These are phyloP conservation scores for Bettongia penicillata DNA, from an alignment of 2,113 vertebrate genomes.

Conservation along the genomic window DNA sequence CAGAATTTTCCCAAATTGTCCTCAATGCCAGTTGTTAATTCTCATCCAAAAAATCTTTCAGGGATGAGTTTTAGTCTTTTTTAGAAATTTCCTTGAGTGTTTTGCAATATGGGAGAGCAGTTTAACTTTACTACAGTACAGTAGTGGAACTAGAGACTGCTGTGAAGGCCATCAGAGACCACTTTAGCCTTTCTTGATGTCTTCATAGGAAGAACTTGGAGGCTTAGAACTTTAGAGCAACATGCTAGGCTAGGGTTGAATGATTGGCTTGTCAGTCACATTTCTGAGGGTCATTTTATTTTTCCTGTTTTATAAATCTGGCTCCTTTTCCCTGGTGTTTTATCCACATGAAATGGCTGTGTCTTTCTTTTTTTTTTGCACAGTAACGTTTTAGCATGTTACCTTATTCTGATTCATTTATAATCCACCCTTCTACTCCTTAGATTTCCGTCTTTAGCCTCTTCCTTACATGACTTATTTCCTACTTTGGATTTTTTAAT, in stretches of 20 bases:
- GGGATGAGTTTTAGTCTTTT: slow-evolving; percentile 33
- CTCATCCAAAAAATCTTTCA: slow-evolving; percentile 32
- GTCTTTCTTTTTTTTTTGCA: not conserved
- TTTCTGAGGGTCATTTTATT: not conserved
- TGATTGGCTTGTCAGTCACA: not conserved
- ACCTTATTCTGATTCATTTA: slow-evolving; percentile 13
- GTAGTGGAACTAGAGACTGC: slow-evolving; percentile 10
- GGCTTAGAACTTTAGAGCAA: slow-evolving; percentile 14
- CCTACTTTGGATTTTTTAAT: not conserved
- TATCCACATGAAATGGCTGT: no score
- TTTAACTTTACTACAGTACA: slow-evolving; percentile 25
- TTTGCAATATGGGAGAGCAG: slow-evolving; percentile 11
- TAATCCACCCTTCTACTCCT: not conserved
- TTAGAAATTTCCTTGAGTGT: slow-evolving; percentile 29
- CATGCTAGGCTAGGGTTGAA: not conserved
- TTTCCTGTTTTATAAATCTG: not conserved
- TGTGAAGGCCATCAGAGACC: slow-evolving; percentile 1
- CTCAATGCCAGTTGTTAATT: not conserved
- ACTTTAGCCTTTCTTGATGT: slow-evolving; percentile 3
- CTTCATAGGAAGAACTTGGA: slow-evolving; percentile 29
- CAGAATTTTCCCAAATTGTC: not conserved
- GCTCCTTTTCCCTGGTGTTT: not conserved
- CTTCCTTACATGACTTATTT: not conserved
- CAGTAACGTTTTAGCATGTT: not conserved
- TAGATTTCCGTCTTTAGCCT: not conserved